These are phyloP conservation scores for Xenopus laevis DNA, from an alignment of 2,113 vertebrate species.

Conservation along the genomic window DNA sequence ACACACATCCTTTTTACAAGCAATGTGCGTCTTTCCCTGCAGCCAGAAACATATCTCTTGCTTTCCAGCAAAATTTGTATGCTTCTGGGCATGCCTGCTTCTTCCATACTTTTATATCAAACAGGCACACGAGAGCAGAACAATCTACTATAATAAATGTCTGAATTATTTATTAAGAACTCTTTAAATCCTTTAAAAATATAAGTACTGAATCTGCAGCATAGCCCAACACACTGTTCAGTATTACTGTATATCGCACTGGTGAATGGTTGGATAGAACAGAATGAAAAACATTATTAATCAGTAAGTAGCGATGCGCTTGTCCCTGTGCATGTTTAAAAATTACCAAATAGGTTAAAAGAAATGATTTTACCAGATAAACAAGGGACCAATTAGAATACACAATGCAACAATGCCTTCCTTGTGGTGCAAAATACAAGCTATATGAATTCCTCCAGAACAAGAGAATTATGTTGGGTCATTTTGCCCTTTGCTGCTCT, in stretches of 20 bases:
- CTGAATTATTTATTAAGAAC: conserved; percentile 25
- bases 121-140: conserved; percentile 16
- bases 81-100: conserved; percentile 14
- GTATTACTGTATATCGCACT: neutral
- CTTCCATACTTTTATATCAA: conserved; percentile 36
- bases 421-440: too few relatives aligned
- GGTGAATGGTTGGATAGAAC: too few relatives aligned
- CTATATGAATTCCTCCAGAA: too few relatives aligned
- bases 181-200: conserved; percentile 11
- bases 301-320: too few relatives aligned
- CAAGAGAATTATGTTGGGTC: too few relatives aligned
- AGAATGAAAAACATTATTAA: too few relatives aligned
- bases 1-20: conserved; percentile 22
- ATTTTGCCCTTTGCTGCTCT: too few relatives aligned
- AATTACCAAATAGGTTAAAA: too few relatives aligned
- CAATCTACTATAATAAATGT: conserved; percentile 26
- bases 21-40: conserved; percentile 28
- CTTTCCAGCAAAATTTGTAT: conserved; percentile 27
- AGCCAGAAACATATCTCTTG: conserved; percentile 32
- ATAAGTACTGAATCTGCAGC: neutral
- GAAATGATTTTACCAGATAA: too few relatives aligned
- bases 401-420: too few relatives aligned
- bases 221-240: neutral
- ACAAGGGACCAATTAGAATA: too few relatives aligned
- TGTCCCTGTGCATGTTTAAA: too few relatives aligned